These are phyloP conservation scores for Drosophila nigricruria DNA, from an alignment of 2,888 invertebrate species.

Conservation along the genomic window DNA sequence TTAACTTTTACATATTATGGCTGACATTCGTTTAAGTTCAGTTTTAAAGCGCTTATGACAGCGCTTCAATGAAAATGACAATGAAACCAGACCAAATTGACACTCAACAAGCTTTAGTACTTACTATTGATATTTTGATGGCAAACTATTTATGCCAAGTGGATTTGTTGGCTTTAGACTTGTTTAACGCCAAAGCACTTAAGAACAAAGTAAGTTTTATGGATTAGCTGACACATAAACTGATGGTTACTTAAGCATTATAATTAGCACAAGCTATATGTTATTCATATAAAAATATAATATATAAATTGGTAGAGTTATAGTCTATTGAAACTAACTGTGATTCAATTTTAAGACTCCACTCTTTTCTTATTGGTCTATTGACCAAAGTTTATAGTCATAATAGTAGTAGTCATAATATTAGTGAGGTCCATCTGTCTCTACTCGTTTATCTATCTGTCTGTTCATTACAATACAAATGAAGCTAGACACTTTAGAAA, in stretches of 20 bases:
- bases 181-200: neutral
- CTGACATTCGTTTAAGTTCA: neutral
- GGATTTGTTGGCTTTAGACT: neutral
- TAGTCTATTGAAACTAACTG: neutral
- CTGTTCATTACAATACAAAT: too few species aligned
- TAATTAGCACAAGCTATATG: neutral
- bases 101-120: constrained; percentile 17
- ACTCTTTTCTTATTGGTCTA: neutral
- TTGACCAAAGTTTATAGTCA: neutral
- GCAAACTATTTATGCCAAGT: neutral
- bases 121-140: neutral
- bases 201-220: neutral
- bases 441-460: too few species aligned
- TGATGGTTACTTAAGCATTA: too few species aligned
- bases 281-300: too few species aligned
- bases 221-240: neutral
- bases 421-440: too few species aligned
- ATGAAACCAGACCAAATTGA: constrained; percentile 2
- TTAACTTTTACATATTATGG: constrained; percentile 26
- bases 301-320: too few species aligned
- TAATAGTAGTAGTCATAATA: too few species aligned
- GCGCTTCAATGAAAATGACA: constrained; percentile 2
- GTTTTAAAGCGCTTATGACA: constrained; percentile 28
- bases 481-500: too few species aligned
- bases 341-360: neutral